Conservation (phyloP, 2,113 vertebrate genomes). For the Corythaixoides concolor region DNA sequence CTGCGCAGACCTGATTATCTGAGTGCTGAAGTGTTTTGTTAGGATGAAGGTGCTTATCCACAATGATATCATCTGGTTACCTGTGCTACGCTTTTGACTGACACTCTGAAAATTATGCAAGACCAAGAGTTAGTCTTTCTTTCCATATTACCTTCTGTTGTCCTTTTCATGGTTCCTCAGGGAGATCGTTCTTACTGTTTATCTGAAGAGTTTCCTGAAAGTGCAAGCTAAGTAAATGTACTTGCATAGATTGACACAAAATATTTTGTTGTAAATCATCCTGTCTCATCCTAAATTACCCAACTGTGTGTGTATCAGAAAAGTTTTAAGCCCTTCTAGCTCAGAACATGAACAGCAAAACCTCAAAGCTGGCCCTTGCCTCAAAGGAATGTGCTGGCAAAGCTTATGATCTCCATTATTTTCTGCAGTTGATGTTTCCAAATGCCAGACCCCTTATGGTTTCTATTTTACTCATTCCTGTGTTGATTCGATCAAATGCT, state of each 20-base stretch:
- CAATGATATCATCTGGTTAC: background rate
- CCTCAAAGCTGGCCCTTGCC: background rate
- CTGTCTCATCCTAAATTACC: background rate
- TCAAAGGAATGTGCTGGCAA: background rate
- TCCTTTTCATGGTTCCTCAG: background rate
- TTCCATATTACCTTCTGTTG: background rate
- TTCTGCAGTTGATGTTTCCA: background rate
- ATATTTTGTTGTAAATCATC: background rate
- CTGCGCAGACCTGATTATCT: background rate
- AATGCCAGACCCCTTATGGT: background rate
- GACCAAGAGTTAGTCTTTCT: background rate
- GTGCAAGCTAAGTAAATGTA: background rate
- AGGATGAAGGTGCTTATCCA: background rate
- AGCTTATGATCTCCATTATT: background rate
- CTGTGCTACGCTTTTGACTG: background rate
- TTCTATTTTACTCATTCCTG: background rate
- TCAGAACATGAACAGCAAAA: background rate
- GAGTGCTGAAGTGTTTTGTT: background rate
- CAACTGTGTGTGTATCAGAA: background rate
- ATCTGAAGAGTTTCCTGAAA: background rate
- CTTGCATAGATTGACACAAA: background rate
- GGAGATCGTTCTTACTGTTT: background rate
- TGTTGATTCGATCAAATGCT: background rate
- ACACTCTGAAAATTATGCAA: background rate
- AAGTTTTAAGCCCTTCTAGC: background rate